These are phyloP conservation scores for Perca fluviatilis DNA, from an alignment of 2,113 vertebrate species.

Conservation along the genomic window DNA sequence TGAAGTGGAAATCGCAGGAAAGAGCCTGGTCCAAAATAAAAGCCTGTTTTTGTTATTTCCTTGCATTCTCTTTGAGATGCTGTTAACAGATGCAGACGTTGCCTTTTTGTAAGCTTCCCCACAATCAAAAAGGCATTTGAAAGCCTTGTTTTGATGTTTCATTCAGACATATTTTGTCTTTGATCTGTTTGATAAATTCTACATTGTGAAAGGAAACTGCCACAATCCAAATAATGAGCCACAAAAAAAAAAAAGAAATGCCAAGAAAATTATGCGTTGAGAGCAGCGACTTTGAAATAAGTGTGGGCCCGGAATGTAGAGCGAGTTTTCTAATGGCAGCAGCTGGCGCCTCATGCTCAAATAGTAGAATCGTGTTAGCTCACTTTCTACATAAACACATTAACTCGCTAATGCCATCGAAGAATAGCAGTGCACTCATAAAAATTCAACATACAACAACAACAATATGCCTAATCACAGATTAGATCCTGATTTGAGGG, in stretches of 20 bases:
- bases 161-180: conserved; percentile 69
- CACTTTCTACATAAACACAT: conserved; percentile 8
- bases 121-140: conserved; percentile 64
- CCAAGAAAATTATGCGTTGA: conserved; percentile 5
- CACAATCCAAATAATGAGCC: conserved; percentile 64
- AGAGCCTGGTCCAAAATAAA: conserved; percentile 48
- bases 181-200: conserved; percentile 70
- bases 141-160: conserved; percentile 74
- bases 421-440: conserved; percentile 36
- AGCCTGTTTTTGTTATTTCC: conserved; percentile 65
- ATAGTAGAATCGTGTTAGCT: conserved; percentile 33
- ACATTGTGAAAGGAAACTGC: conserved; percentile 53
- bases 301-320: conserved; percentile 10
- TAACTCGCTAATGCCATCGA: neutral
- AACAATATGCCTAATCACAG: conserved; percentile 52
- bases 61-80: conserved; percentile 67
- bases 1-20: conserved; percentile 77
- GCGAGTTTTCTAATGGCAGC: conserved; percentile 20
- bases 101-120: conserved; percentile 49
- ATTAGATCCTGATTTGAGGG: conserved; percentile 52
- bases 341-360: conserved; percentile 13
- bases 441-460: conserved; percentile 54
- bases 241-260: neutral
- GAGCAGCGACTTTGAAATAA: conserved; percentile 52
- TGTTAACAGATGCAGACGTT: conserved; percentile 53